These are phyloP conservation scores for Pseudanteris insignis DNA, from an alignment of 2,888 invertebrate species.

Conservation along the genomic window DNA sequence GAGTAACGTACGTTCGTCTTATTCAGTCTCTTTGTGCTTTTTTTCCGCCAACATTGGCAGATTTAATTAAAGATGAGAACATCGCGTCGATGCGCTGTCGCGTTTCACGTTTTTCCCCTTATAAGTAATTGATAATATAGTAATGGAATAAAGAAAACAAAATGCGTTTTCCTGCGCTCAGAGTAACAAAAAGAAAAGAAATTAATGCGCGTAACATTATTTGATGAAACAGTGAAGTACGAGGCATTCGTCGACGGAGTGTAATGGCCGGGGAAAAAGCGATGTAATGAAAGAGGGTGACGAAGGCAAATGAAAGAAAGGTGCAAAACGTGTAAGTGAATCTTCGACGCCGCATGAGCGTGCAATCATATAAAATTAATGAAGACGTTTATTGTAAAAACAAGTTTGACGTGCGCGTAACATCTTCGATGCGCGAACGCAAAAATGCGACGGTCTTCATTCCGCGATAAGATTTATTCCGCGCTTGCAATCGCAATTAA, in stretches of 20 bases:
- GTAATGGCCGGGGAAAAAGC: slow-evolving; percentile 39
- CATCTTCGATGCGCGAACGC: slow-evolving; percentile 3
- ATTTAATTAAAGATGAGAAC: slow-evolving; percentile 62
- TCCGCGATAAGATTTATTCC: background rate
- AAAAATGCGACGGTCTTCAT: slow-evolving; percentile 13
- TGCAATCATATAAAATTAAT: slow-evolving; percentile 31
- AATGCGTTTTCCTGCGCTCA: slow-evolving; percentile 33
- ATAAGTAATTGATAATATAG: slow-evolving; percentile 60
- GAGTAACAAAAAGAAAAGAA: slow-evolving; percentile 39
- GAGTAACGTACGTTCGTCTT: slow-evolving; percentile 28
- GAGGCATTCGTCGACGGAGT: slow-evolving; percentile 38
- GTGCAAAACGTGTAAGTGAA: slow-evolving; percentile 34
- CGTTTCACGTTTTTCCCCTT: slow-evolving; percentile 49
- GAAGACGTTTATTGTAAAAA: slow-evolving; percentile 32
- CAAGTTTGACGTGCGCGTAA: slow-evolving; percentile 16
- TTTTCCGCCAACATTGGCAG: slow-evolving; percentile 49
- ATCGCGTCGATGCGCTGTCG: slow-evolving; percentile 54
- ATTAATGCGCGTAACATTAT: slow-evolving; percentile 40
- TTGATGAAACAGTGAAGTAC: slow-evolving; percentile 33
- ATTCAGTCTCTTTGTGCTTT: slow-evolving; percentile 33
- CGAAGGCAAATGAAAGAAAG: slow-evolving; percentile 34
- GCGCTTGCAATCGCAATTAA: background rate
- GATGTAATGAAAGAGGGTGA: slow-evolving; percentile 42
- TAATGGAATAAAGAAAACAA: slow-evolving; percentile 52
- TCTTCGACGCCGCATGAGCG: slow-evolving; percentile 28